These are phyloP conservation scores for Lagopus muta DNA, from an alignment of 2,113 vertebrate species.

Conservation along the genomic window DNA sequence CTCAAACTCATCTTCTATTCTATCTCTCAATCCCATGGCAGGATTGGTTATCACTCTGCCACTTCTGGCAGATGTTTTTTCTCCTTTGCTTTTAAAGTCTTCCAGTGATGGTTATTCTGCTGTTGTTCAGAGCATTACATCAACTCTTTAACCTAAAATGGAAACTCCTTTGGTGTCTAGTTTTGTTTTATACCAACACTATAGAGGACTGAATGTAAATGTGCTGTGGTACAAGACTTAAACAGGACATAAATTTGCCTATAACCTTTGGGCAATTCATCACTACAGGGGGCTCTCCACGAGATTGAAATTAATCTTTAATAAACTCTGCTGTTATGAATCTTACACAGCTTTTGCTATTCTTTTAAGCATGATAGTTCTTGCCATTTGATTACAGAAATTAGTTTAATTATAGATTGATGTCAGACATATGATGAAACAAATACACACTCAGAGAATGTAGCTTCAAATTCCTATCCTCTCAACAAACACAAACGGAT, in stretches of 20 bases:
- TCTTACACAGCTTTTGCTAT: conserved; percentile 33
- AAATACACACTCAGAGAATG: conserved; percentile 19
- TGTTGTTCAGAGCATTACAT: background rate
- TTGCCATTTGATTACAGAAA: conserved; percentile 52
- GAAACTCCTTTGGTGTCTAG: background rate
- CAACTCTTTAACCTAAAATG: background rate
- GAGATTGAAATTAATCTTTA: conserved; percentile 7
- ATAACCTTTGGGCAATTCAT: conserved; percentile 6
- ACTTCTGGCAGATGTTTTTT: background rate
- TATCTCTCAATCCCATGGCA: background rate
- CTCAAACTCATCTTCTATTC: background rate
- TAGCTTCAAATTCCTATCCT: conserved; percentile 32
- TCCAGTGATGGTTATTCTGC: background rate
- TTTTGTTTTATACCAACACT: background rate
- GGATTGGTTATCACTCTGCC: background rate
- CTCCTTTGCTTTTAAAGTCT: conserved; percentile 7
- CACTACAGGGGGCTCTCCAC: background rate
- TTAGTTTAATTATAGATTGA: conserved; percentile 41
- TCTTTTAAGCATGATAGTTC: conserved; percentile 52
- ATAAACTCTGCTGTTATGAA: conserved; percentile 27
- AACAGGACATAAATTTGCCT: background rate
- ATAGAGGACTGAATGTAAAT: background rate
- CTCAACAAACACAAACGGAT: background rate
- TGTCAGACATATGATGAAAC: background rate
- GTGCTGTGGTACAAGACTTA: background rate